Conservation (phyloP, 30 jellyfish, hydroid and myxozoan genomes). For the Mastigias papua region DNA sequence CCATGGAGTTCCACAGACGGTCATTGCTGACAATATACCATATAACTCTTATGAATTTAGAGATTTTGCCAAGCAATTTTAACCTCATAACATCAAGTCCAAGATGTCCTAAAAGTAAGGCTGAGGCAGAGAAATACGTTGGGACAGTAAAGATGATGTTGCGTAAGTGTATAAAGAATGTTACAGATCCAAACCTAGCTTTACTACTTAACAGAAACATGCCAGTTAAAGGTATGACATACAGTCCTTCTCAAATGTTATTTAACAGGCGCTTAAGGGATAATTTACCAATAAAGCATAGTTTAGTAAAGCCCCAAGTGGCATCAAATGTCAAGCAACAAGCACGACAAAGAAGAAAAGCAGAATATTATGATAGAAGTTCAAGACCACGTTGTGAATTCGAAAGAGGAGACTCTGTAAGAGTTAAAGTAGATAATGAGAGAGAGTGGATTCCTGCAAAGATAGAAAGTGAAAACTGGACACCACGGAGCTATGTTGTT, state of each 20-base stretch:
- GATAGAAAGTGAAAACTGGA: not conserved
- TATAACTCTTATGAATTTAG: slow-evolving; percentile 6
- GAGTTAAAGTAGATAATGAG: slow-evolving; percentile 11
- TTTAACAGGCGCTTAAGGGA: slow-evolving; percentile 19
- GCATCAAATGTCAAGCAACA: slow-evolving; percentile 14
- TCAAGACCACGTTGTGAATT: slow-evolving; percentile 15
- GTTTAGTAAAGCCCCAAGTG: slow-evolving; percentile 3
- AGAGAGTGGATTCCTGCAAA: slow-evolving; percentile 31
- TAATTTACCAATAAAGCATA: slow-evolving; percentile 6
- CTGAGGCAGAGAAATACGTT: too few species aligned
- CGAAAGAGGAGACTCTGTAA: slow-evolving; percentile 3
- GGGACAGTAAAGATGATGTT: slow-evolving; percentile 12
- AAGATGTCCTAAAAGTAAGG: slow-evolving; percentile 1
- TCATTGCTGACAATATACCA: slow-evolving; percentile 43
- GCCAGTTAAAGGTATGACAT: slow-evolving; percentile 6
- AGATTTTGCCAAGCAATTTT: slow-evolving; percentile 29
- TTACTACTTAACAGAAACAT: slow-evolving; percentile 9
- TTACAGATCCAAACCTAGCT: slow-evolving; percentile 20
- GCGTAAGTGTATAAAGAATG: slow-evolving; percentile 7
- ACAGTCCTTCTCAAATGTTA: slow-evolving; percentile 43
- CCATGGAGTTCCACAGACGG: slow-evolving; percentile 59
- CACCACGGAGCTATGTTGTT: slow-evolving; percentile 28
- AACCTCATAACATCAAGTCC: slow-evolving; percentile 11
- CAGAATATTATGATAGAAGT: slow-evolving; percentile 9
- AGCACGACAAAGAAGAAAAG: slow-evolving; percentile 1